Evolutionary conservation across 2,888 invertebrate genomes (phyloP), one percentile per base, ranked within the genome.

Genomic region (Polylopha cassiicola): DNA sequence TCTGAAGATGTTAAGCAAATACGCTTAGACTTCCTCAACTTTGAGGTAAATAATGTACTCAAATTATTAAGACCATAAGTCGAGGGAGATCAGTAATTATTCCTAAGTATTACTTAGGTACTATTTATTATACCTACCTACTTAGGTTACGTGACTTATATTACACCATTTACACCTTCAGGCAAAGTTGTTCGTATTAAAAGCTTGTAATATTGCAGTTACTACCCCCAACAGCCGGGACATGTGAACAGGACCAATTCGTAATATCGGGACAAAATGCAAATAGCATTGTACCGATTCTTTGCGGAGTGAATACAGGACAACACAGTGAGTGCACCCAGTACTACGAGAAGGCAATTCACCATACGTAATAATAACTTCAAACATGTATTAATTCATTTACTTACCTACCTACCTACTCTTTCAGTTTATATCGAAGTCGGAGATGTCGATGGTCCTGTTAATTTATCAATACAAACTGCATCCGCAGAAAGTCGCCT

Each of bases 271-370:
- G 93, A 2, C 91, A 92, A 58, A 91, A 91, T 64, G 57, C 84
- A 0, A 93, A 92, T 58, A 89, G 87, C 44, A 67, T 87, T n/a
- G 76, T 93, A 42, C 93, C 93, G 0, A 84, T 88, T 3, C 70
- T 94, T 11, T 94, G 94, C 61, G 94, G 94, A 9, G 88, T 91
- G 22, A 93, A 93, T 60, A 89, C 91, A 1, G 93, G 92, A 7
- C 92, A 92, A 64, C 92, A 93, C 55, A 75, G 94, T 93, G 79
- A 82, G 73, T 61, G 30, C 28, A 26, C 26, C 15, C 23, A 38
- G 13, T 30, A 28, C 21, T 31, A 5, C 26, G 10, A 26, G 15
- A 27, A 28, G n/a, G 21, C 11, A 28, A 21, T 5, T 14, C 18
- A 9, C 16, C 13, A 11, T 36, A 20, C 16, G 11, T 33, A 7